Base-by-base conservation (phyloP, 2,888 invertebrate species). In the Drosophila mercatorum region DNA sequence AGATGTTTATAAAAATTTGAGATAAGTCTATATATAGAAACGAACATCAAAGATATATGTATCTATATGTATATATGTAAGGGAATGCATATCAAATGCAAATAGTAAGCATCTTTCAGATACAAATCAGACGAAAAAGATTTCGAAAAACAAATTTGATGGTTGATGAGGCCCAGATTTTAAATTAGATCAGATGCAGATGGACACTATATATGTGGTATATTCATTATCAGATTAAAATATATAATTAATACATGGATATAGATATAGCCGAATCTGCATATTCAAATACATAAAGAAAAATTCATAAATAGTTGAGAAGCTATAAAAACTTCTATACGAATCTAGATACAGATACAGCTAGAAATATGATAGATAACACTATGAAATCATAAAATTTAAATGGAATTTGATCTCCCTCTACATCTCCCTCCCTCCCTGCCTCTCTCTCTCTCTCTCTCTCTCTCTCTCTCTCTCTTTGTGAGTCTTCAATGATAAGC, bases 401-500 rank as follows among this genome's bases (percentile, higher is more conserved):
- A 28, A 28, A 46, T 26, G 14, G 28, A 47, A 41, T 3, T 34
- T 34, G 34, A 34, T 8, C 34, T 10, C 34, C 7, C 43, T 17
- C 17, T 3, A 2, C 22, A 22, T 22, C 22, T 22, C 22, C 22
- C 22, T 22, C 2, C 22, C 22, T 22, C 1, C 2, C 34, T 22
- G 0, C 2, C 34, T 31, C 17, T 11, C 11, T 3, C 11, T 11
- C 28, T 2, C 49, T 7, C n/a, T 14, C 31, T 2, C 36, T 17
- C 0, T 28, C 28, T 28, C 0, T 5, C 36, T 5, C 47, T 7
- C 17, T 31, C 10, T 55, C 38, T 11, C 3, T 38, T 38, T 14
- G 38, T n/a, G 17, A 43, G 14, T 14, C 28, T n/a, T 26, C 28
- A 38, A 8, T 28, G 56, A 57, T 57, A 57, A 57, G 56, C 14